These are phyloP conservation scores for Achroia grisella DNA, from an alignment of 1,140 invertebrate species.

Conservation along the genomic window DNA sequence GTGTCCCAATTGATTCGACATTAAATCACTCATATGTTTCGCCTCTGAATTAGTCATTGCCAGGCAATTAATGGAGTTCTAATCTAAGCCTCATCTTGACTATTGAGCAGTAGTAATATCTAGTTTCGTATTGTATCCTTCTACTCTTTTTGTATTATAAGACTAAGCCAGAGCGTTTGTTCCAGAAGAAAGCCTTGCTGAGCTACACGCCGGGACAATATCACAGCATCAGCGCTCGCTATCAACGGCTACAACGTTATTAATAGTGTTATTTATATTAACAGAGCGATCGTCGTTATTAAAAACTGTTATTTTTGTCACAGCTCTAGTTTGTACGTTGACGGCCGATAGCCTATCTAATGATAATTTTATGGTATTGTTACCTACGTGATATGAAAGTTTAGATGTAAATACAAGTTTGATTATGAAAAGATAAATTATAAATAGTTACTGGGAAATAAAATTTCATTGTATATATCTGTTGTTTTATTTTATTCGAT, in stretches of 20 bases:
- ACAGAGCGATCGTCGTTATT: conserved; percentile 30
- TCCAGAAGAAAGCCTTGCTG: conserved; percentile 53
- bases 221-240: conserved; percentile 21
- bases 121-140: too few relatives aligned
- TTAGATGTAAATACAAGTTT: conserved; percentile 31
- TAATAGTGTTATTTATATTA: conserved; percentile 22
- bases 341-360: conserved; percentile 26
- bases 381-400: conserved; percentile 56
- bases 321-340: conserved; percentile 20
- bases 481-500: conserved; percentile 17
- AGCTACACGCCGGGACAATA: conserved; percentile 41
- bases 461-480: conserved; percentile 41
- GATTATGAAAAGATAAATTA: conserved; percentile 37
- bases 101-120: too few relatives aligned
- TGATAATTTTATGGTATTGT: conserved; percentile 31
- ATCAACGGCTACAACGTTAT: conserved; percentile 27
- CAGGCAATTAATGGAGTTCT: too few relatives aligned
- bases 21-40: too few relatives aligned
- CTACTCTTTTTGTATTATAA: too few relatives aligned
- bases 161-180: conserved; percentile 26
- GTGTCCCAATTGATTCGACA: too few relatives aligned
- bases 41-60: too few relatives aligned
- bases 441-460: conserved; percentile 58
- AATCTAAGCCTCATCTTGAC: too few relatives aligned
- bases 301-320: conserved; percentile 23